Evolutionary conservation across 2,888 invertebrate genomes (phyloP).

Genomic region (Proisotoma minuta): DNA sequence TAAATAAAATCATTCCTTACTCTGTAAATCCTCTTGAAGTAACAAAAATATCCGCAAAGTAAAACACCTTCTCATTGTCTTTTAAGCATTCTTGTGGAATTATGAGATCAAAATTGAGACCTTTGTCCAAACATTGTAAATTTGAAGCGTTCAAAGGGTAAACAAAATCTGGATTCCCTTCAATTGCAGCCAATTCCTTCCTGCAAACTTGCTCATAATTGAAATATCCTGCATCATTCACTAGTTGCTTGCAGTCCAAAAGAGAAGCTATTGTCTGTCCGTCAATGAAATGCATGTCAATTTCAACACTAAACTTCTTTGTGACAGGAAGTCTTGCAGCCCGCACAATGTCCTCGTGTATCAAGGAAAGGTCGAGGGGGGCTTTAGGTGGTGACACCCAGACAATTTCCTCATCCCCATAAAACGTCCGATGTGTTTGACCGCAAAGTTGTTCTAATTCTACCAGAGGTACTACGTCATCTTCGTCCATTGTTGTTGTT

Average conservation of each 20-base stretch:
- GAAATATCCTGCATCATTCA: background rate
- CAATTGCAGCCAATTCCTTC: background rate
- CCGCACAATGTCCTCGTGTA: background rate
- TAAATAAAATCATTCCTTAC: background rate
- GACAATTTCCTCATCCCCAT: background rate
- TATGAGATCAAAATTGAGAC: slow-evolving; percentile 5
- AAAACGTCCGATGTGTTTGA: background rate
- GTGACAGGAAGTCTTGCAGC: background rate
- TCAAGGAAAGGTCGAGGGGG: background rate
- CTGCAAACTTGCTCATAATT: background rate
- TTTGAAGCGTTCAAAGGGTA: background rate
- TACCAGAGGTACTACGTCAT: no score
- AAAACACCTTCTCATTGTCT: background rate
- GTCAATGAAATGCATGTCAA: slow-evolving; percentile 7
- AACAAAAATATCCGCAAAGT: slow-evolving; percentile 9
- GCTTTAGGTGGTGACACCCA: background rate
- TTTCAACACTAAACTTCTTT: background rate
- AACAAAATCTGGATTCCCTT: background rate
- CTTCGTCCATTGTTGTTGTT: no score
- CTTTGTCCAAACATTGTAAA: background rate
- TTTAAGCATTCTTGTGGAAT: background rate
- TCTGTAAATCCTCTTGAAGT: slow-evolving; percentile 11
- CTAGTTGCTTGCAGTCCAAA: background rate
- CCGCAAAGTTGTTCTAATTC: no score
- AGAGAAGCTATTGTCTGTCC: background rate